phyloP scores from a whole-genome alignment of 1,140 invertebrate genomes.

The Anoplolepis gracilipes region DNA sequence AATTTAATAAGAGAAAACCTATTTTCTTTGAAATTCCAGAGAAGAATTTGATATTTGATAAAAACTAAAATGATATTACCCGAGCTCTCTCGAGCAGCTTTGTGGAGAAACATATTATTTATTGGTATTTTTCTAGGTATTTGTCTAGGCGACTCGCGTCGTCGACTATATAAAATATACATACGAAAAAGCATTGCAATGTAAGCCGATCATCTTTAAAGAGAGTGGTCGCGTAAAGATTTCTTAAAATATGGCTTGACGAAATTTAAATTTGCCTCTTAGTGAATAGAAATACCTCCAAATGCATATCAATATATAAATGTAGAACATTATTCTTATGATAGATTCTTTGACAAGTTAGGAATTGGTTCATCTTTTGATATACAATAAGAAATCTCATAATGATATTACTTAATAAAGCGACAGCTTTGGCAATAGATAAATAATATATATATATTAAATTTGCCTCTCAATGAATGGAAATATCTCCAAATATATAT shows the following conservation, averaged over 20 bases:
- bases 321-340: background rate
- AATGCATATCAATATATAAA: background rate
- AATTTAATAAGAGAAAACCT: background rate
- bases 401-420: background rate
- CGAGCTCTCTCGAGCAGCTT: background rate
- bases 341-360: background rate
- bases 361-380: background rate
- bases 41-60: background rate
- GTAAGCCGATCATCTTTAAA: conserved; percentile 20
- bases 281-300: background rate
- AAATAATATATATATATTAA: no score
- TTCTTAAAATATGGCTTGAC: background rate
- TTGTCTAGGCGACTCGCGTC: conserved; percentile 14
- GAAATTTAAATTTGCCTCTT: background rate
- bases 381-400: background rate
- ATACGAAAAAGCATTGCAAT: conserved; percentile 3
- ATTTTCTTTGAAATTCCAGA: background rate
- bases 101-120: conserved; percentile 40
- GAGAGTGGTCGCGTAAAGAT: conserved; percentile 12
- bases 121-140: conserved; percentile 40
- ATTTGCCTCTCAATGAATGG: no score
- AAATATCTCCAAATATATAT: no score
- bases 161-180: conserved; percentile 38
- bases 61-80: background rate
- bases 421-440: background rate